Percentiles rank a stretch among this genome's conserved stretches.
These are phyloP conservation scores for Idaea biselata DNA, from an alignment of 2,888 invertebrate species.

Conservation along the genomic window DNA sequence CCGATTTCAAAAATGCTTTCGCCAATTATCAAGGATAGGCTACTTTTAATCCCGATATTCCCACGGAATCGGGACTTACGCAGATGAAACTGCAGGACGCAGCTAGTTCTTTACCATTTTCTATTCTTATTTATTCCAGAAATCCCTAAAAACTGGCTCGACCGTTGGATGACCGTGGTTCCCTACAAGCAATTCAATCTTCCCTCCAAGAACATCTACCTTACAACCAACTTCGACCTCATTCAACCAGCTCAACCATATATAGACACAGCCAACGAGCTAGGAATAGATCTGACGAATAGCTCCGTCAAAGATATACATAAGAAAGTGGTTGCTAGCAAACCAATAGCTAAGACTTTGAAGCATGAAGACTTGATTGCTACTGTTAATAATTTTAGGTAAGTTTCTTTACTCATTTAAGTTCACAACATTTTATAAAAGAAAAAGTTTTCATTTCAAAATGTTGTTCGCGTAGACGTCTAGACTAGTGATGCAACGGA, in stretches of 20 bases:
- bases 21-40: too few species aligned
- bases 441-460: too few species aligned
- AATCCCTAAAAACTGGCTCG: slow-evolving; percentile 83
- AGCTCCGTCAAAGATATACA: slow-evolving; percentile 59
- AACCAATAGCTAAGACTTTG: slow-evolving; percentile 37
- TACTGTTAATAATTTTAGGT: slow-evolving; percentile 70
- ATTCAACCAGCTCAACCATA: slow-evolving; percentile 65
- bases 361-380: slow-evolving; percentile 59
- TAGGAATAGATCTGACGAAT: slow-evolving; percentile 50
- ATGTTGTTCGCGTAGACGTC: too few species aligned
- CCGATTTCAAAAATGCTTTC: too few species aligned
- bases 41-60: too few species aligned
- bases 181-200: slow-evolving; percentile 82
- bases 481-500: too few species aligned
- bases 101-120: too few species aligned
- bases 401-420: slow-evolving; percentile 13
- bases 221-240: slow-evolving; percentile 86
- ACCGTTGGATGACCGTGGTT: slow-evolving; percentile 81
- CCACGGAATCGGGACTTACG: too few species aligned
- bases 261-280: slow-evolving; percentile 43
- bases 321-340: slow-evolving; percentile 39
- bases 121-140: slow-evolving; percentile 48
- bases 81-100: too few species aligned
- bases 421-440: too few species aligned
- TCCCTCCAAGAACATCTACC: slow-evolving; percentile 86